Evolutionary conservation across 2,888 invertebrate species (phyloP), one percentile per base, ranked within the genome.

Genomic region (Vanessa cardui): DNA sequence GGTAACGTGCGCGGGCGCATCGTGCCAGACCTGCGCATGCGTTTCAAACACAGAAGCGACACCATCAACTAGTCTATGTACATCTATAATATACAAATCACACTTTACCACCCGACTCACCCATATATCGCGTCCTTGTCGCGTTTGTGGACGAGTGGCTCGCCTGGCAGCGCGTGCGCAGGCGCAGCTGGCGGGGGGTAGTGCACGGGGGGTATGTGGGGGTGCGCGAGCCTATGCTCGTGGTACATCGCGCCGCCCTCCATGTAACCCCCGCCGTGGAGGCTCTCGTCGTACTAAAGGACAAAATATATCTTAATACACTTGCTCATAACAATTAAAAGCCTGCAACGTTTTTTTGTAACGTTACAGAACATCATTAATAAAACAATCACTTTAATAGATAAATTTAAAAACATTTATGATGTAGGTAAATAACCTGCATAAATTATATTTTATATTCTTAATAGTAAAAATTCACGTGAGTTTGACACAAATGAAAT

Each of bases 61-160:
- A 49, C n/a, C 9, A 9, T 9, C 6, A 50, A 15, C 50, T 50
- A 50, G 50, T 15, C 50, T 50, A 50, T 21, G 50, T 50, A 50
- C 50, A 26, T 52, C 60, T 62, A 66, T 68, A 70, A 56, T 63
- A 65, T 69, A 54, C 49, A 74, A 70, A 68, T 70, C 80, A 80
- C 83, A 89, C 90, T 71, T 90, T 92, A 92, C 91, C 92, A 84
- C 85, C 77, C 63, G 76, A 95, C 98, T 97, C 95, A 99, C 99
- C 98, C 98, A 94, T 99, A 99, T 90, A 99, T 98, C 87, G 98
- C 98, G 94, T 99, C 98, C 94, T 98, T 99, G 94, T 99, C 99
- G 88, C 99, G 94, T 94, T 99, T 99, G 94, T 98, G 98, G 82
- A 98, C 98, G 93, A 98, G 97, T 82, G 98, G 97, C 92, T 93